Evolutionary conservation across 2,113 vertebrate genomes (phyloP).

Genomic region (Misgurnus anguillicaudatus): DNA sequence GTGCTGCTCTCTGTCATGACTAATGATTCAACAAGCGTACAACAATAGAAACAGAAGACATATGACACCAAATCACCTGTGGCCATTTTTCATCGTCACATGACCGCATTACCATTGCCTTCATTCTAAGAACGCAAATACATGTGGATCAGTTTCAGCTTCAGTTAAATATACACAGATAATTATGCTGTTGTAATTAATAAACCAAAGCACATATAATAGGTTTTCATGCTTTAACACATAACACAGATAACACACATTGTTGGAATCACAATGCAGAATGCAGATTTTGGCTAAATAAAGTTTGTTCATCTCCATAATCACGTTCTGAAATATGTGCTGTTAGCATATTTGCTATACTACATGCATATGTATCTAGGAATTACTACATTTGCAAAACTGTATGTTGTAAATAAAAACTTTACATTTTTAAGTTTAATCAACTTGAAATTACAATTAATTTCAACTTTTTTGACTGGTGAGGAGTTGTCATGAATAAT

Average conservation of each 20-base stretch:
- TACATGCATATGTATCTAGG: too few relatives aligned
- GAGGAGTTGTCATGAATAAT: too few relatives aligned
- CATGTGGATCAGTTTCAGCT: background rate
- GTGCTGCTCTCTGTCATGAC: background rate
- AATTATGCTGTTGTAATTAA: conserved; percentile 9
- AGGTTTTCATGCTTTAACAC: background rate
- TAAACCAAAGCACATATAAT: background rate
- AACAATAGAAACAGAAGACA: conserved; percentile 16
- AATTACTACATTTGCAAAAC: too few relatives aligned
- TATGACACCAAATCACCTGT: background rate
- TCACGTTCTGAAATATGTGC: too few relatives aligned
- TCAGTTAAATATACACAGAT: conserved; percentile 1
- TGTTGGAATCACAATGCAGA: background rate
- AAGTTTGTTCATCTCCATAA: too few relatives aligned
- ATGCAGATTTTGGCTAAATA: background rate
- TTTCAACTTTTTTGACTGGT: too few relatives aligned
- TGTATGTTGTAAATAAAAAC: too few relatives aligned
- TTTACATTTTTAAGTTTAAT: too few relatives aligned
- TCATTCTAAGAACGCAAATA: background rate
- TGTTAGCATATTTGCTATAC: too few relatives aligned
- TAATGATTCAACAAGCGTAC: background rate
- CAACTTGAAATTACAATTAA: too few relatives aligned
- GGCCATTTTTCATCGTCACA: conserved; percentile 25
- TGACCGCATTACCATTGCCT: conserved; percentile 5
- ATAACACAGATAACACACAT: too few relatives aligned